Evolutionary conservation across 2,888 invertebrate genomes (phyloP).

Genomic region (Patella depressa): DNA sequence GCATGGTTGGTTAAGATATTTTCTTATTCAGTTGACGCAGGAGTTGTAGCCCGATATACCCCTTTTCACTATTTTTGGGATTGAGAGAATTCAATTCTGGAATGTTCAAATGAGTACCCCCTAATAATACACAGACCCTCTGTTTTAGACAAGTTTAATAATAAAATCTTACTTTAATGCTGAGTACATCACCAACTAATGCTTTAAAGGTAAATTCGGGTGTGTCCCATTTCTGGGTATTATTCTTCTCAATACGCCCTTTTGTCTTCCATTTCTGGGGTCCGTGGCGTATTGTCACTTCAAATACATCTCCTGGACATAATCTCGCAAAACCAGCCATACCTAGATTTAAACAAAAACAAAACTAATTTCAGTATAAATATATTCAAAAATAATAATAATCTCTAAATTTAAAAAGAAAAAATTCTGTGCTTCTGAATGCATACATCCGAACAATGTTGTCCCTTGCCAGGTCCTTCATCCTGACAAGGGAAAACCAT

Average conservation of each 20-base stretch:
- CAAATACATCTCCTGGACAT: conserved; percentile 76
- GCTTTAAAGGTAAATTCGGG: conserved; percentile 71
- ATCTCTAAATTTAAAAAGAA: too few relatives aligned
- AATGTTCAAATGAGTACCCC: too few relatives aligned
- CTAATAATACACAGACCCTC: too few relatives aligned
- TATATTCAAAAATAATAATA: neutral
- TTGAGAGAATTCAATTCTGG: too few relatives aligned
- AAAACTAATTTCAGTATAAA: conserved; percentile 7
- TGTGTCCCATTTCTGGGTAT: conserved; percentile 74
- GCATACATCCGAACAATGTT: too few relatives aligned
- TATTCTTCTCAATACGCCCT: conserved; percentile 73
- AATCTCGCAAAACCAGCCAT: conserved; percentile 76
- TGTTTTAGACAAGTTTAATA: neutral
- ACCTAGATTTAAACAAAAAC: conserved; percentile 62
- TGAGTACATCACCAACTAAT: conserved; percentile 73
- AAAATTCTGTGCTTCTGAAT: too few relatives aligned
- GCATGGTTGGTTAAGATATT: too few relatives aligned
- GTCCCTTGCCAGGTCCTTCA: too few relatives aligned
- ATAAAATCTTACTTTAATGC: conserved; percentile 72
- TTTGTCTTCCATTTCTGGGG: conserved; percentile 76
- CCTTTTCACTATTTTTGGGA: too few relatives aligned
- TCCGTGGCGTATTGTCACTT: conserved; percentile 75
- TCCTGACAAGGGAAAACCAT: too few relatives aligned
- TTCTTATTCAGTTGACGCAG: too few relatives aligned
- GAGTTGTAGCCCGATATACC: too few relatives aligned